phyloP scores from a whole-genome alignment of 1,140 invertebrate genomes.

The Drosophila seguyi region DNA sequence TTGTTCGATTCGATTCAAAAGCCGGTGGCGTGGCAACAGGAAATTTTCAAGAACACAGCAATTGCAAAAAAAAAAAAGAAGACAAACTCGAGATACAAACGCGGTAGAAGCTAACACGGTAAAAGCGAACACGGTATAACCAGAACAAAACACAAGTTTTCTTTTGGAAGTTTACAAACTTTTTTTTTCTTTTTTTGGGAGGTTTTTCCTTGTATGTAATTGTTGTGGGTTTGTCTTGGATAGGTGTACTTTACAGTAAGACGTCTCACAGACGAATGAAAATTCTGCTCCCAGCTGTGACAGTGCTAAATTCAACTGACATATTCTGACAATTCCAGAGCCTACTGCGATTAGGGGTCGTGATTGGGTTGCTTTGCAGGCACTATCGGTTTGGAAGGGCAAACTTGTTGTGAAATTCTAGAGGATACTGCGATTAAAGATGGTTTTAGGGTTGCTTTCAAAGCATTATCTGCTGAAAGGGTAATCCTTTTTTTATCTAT shows the following conservation, averaged over 20 bases:
- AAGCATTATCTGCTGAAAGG: background rate
- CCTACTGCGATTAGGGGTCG: background rate
- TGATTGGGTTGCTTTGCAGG: background rate
- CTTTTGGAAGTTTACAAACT: slow-evolving; percentile 5
- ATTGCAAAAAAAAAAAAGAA: no score
- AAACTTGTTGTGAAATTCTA: background rate
- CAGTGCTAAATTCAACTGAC: background rate
- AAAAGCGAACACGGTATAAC: slow-evolving; percentile 9
- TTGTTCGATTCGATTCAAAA: background rate
- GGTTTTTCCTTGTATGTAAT: slow-evolving; percentile 33
- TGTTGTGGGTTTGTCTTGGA: slow-evolving; percentile 27
- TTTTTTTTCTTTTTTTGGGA: slow-evolving; percentile 20
- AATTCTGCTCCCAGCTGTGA: background rate
- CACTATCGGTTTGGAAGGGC: background rate
- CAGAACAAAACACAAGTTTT: slow-evolving; percentile 19
- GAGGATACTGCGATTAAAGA: background rate
- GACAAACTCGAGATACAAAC: background rate
- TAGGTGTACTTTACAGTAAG: slow-evolving; percentile 50
- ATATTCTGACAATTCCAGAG: background rate
- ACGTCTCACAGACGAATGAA: slow-evolving; percentile 57
- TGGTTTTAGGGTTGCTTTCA: background rate
- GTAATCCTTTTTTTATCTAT: background rate
- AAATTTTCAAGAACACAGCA: slow-evolving; percentile 17
- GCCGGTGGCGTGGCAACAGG: background rate
- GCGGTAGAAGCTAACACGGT: background rate